Evolutionary conservation across 2,113 vertebrate genomes (phyloP).

Genomic region (Podiceps cristatus): DNA sequence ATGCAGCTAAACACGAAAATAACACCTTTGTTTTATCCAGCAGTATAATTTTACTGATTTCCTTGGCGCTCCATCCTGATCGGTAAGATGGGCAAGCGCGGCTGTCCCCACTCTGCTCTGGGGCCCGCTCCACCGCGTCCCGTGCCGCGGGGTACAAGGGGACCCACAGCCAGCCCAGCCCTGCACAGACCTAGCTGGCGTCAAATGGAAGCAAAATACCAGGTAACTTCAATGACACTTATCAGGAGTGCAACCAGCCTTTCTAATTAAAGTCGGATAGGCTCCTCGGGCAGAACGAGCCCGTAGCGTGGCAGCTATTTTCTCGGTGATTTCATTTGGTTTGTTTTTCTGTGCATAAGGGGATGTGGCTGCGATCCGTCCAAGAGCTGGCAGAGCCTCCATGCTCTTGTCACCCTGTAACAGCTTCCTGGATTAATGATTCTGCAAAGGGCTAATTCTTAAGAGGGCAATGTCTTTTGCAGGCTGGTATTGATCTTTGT

Average conservation of each 20-base stretch:
- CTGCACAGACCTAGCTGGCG: neutral
- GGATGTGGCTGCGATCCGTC: slow-evolving; percentile 1
- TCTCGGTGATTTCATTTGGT: neutral
- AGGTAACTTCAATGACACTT: neutral
- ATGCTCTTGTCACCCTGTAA: slow-evolving; percentile 60
- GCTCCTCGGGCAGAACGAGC: neutral
- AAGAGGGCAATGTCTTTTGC: slow-evolving; percentile 74
- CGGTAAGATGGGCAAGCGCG: fast-evolving
- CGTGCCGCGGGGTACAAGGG: fast-evolving
- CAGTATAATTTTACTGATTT: neutral
- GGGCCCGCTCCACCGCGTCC: fast-evolving
- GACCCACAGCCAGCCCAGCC: neutral
- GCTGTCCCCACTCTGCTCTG: neutral
- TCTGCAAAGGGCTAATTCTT: slow-evolving; percentile 74
- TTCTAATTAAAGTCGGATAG: neutral
- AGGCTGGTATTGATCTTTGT: slow-evolving; percentile 76
- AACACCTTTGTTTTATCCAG: neutral
- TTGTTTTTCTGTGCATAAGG: slow-evolving; percentile 27
- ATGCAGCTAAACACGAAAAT: neutral
- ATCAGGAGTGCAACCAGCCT: neutral
- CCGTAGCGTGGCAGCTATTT: neutral
- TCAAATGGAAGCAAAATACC: neutral
- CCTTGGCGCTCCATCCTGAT: neutral
- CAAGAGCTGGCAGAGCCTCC: slow-evolving; percentile 53
- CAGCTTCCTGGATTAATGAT: slow-evolving; percentile 73